Base-by-base conservation (phyloP, 1,140 invertebrate genomes). In the Neotoxoptera formosana region DNA sequence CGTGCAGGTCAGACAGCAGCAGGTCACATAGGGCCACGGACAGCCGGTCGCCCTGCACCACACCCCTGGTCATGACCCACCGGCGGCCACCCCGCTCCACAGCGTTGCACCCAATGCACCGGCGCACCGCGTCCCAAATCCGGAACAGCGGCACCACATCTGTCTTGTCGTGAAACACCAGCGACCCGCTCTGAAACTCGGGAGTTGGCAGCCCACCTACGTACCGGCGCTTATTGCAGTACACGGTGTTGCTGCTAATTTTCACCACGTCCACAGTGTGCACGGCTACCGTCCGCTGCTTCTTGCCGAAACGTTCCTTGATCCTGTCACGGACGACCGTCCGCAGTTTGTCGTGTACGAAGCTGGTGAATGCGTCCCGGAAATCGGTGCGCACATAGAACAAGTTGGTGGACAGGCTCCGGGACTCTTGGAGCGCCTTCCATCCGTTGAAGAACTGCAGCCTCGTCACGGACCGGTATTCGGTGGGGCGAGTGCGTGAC, bases 301-400 rank as follows among this genome's bases (percentile, higher is more conserved):
- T 86, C 1, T 81, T 83, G 14, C 48, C 81, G 8, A 84, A 93
- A 25, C 20, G 1, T 41, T 41, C 45, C 0, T 56, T 41, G 25
- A 93, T 93, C 1, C 47, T 34, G 25, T 84, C 34, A 20, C 81
- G 47, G 7, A 93, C 21, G 7, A 93, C 91, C 1, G 91, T n/a
- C 21, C 9, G 51, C 48, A 93, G 48, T n/a, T 81, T 53, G 11
- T 41, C 34, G 23, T 93, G 91, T 8, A 56, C 14, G 25, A 93
- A 76, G 21, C 91, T 93, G 36, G 91, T 93, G 25, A 93, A 93
- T 11, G 91, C 91, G 7, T 93, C 91, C 2, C 14, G 91, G 51
- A 93, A 93, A 23, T 93, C 91, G 7, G 91, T 93, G 14, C 91
- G 67, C 14, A 93, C 91, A 25, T 56, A 93, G 25, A 86, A 93